phyloP scores from a whole-genome alignment of 2,113 vertebrate species.

The Dromas ardeola region DNA sequence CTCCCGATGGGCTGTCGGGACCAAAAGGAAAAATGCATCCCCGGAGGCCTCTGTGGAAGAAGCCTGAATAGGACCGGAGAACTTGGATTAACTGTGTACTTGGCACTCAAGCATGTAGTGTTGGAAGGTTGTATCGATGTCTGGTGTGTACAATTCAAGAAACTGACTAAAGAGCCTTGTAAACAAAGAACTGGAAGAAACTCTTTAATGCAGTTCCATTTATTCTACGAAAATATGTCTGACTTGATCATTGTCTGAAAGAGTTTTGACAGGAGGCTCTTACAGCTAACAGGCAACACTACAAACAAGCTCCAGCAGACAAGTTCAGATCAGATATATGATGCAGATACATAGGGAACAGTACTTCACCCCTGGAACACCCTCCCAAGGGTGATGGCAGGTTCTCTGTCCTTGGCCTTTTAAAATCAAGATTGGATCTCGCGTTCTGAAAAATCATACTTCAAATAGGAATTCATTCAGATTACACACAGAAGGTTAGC shows the following conservation, averaged over 20 bases:
- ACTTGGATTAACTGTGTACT: not conserved
- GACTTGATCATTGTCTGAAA: not conserved
- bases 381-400: not conserved
- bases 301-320: not conserved
- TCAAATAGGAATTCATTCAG: not conserved
- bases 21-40: not conserved
- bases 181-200: not conserved
- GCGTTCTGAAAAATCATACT: not conserved
- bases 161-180: not conserved
- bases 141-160: not conserved
- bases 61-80: not conserved
- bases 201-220: not conserved
- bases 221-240: not conserved
- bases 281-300: not conserved
- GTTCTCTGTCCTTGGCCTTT: not conserved
- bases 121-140: not conserved
- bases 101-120: not conserved
- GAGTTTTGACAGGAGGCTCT: not conserved
- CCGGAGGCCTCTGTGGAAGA: not conserved
- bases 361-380: not conserved
- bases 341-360: not conserved
- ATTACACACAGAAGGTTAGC: not conserved
- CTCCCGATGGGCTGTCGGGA: rapidly evolving
- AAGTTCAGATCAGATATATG: not conserved
- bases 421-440: not conserved